Evolutionary conservation across 2,113 vertebrate species (phyloP).

Genomic region (Propithecus coquereli): DNA sequence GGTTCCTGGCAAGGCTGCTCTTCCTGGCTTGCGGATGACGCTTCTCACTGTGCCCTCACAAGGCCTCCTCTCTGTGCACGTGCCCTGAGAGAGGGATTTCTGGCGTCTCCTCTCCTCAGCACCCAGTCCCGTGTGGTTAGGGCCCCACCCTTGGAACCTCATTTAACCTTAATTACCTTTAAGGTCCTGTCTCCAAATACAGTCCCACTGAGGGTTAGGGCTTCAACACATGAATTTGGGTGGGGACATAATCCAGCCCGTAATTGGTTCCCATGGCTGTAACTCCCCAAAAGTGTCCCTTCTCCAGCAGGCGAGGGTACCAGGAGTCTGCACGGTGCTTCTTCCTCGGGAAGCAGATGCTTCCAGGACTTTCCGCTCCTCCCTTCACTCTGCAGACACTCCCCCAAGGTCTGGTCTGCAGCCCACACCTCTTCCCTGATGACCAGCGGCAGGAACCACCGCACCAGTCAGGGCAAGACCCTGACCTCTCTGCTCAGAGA

Average conservation of each 20-base stretch:
- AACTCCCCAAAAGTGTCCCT: neutral
- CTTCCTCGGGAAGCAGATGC: neutral
- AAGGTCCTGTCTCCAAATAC: neutral
- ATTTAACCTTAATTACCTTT: neutral
- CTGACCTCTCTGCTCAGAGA: neutral
- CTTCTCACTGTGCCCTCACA: neutral
- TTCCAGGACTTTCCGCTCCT: neutral
- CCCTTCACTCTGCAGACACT: neutral
- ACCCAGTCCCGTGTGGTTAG: neutral
- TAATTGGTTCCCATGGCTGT: neutral
- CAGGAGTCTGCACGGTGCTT: too few species aligned
- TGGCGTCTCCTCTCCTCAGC: neutral
- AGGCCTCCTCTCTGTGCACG: neutral
- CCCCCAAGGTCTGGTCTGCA: neutral
- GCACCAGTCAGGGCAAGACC: neutral
- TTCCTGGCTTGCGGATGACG: neutral
- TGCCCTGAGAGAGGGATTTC: neutral
- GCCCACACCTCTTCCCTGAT: neutral
- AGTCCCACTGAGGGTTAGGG: neutral
- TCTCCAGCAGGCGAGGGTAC: too few species aligned
- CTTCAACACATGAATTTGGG: neutral
- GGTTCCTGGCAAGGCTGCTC: neutral
- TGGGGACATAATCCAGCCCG: accelerated
- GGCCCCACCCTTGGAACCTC: neutral
- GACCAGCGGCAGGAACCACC: neutral